Conservation (phyloP, 2,888 invertebrate genomes). For the Drosophila paranaensis region DNA sequence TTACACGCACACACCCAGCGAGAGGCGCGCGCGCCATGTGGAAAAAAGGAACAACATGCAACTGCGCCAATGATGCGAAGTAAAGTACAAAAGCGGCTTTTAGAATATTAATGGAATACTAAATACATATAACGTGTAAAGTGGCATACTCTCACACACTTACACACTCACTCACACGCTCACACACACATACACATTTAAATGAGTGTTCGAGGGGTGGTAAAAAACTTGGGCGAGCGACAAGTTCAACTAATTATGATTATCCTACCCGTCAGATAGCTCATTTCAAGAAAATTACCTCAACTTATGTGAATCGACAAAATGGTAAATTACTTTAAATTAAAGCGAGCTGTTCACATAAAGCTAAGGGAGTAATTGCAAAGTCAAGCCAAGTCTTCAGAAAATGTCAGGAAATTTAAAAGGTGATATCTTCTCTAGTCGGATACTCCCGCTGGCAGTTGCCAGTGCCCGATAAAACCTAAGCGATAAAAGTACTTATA, state of each 20-base stretch:
- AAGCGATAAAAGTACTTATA: neutral
- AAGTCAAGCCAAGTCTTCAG: neutral
- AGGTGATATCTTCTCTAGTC: neutral
- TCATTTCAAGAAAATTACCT: neutral
- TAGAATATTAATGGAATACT: conserved; percentile 83
- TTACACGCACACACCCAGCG: conserved; percentile 7
- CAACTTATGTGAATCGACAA: neutral
- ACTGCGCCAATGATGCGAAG: conserved; percentile 67
- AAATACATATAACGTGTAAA: conserved; percentile 66
- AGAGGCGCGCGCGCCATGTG: conserved; percentile 6
- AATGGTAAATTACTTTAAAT: neutral
- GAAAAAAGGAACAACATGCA: conserved; percentile 49
- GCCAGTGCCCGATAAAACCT: too few species aligned
- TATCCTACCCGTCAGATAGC: neutral
- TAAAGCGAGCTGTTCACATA: neutral
- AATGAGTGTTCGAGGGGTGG: conserved; percentile 4
- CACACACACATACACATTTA: conserved; percentile 7
- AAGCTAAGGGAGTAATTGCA: too few species aligned
- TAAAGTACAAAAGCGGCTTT: conserved; percentile 79
- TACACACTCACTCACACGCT: neutral
- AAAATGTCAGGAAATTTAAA: neutral
- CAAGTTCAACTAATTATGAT: conserved; percentile 1
- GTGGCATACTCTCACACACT: conserved; percentile 25
- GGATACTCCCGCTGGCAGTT: neutral
- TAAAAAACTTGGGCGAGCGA: conserved; percentile 13